Conservation (phyloP, 2,888 invertebrate species). For the Diabrotica balteata region DNA sequence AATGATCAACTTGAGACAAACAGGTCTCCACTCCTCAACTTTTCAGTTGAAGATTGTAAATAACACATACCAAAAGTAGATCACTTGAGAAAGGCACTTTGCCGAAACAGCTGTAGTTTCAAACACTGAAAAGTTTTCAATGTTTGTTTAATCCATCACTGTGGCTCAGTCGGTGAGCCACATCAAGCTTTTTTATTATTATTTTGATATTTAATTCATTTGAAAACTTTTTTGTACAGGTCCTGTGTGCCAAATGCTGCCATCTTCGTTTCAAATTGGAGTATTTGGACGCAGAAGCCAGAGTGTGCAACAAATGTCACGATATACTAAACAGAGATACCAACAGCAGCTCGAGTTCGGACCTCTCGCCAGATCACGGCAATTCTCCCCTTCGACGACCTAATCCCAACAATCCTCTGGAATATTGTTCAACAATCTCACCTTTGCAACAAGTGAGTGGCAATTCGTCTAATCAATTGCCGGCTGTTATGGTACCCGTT, state of each 20-base stretch:
- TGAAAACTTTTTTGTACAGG: slow-evolving; percentile 59
- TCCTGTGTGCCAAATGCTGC: slow-evolving; percentile 82
- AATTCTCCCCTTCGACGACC: slow-evolving; percentile 64
- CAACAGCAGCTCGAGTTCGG: slow-evolving; percentile 47
- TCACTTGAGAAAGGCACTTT: too few relatives aligned
- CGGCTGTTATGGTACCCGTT: slow-evolving; percentile 85
- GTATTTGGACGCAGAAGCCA: slow-evolving; percentile 78
- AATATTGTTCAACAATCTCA: slow-evolving; percentile 85
- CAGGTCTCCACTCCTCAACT: too few relatives aligned
- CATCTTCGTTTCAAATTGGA: slow-evolving; percentile 73
- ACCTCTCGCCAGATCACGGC: slow-evolving; percentile 46
- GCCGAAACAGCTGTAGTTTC: too few relatives aligned
- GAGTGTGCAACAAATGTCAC: slow-evolving; percentile 79
- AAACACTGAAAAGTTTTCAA: too few relatives aligned
- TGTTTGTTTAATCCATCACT: too few relatives aligned
- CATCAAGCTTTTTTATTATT: too few relatives aligned
- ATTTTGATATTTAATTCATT: background rate
- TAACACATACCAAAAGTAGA: too few relatives aligned
- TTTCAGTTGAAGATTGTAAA: too few relatives aligned
- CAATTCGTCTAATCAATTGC: slow-evolving; percentile 62
- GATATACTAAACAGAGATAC: slow-evolving; percentile 60
- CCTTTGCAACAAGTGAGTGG: slow-evolving; percentile 75
- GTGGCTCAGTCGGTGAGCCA: too few relatives aligned
- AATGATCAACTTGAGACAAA: too few relatives aligned
- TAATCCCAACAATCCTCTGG: slow-evolving; percentile 86